These are phyloP conservation scores for Oxyura jamaicensis DNA, from an alignment of 2,113 vertebrate genomes.

Conservation along the genomic window DNA sequence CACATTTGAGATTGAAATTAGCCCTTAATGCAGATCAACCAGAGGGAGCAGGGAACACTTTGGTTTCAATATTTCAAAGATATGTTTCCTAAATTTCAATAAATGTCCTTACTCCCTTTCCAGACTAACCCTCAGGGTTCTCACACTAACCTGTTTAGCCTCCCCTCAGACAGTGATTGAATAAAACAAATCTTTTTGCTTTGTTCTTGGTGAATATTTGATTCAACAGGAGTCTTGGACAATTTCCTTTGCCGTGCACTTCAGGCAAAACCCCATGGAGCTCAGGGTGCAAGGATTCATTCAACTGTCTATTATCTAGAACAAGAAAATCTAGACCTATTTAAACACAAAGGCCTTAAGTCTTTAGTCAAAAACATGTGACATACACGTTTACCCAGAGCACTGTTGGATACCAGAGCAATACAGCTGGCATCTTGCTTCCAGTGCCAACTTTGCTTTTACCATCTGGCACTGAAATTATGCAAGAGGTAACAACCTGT, in stretches of 20 bases:
- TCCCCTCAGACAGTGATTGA: neutral
- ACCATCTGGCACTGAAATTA: neutral
- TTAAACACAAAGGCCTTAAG: neutral
- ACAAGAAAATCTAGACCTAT: neutral
- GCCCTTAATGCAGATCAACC: neutral
- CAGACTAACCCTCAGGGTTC: neutral
- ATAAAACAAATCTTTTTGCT: neutral
- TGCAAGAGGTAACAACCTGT: neutral
- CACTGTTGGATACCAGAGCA: neutral
- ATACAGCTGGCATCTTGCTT: neutral
- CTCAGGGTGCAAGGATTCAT: neutral
- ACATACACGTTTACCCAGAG: neutral
- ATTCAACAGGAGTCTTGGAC: neutral
- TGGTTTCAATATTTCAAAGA: constrained; percentile 5
- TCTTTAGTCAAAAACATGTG: neutral
- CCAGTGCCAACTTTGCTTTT: neutral
- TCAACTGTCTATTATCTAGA: neutral
- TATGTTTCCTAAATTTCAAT: neutral
- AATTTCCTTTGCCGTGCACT: neutral
- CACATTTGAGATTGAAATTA: neutral
- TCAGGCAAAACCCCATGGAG: neutral
- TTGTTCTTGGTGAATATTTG: neutral
- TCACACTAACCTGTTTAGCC: neutral
- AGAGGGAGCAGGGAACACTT: neutral
- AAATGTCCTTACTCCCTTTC: neutral